Conservation (phyloP, 2,113 vertebrate species). For the Hyperopisus bebe region DNA sequence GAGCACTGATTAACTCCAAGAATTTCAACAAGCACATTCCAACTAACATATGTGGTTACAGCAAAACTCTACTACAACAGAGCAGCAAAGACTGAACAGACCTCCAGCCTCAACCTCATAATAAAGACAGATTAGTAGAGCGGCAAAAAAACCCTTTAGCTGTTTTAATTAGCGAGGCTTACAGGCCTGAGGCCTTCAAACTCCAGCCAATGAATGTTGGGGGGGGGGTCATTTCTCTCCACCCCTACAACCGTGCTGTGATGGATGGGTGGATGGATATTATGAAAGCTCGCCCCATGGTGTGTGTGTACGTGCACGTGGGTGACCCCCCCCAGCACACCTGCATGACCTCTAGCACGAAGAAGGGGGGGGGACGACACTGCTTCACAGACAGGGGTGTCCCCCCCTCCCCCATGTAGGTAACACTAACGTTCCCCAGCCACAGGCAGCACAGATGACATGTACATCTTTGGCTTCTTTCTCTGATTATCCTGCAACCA, state of each 20-base stretch:
- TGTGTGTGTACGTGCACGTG: neutral
- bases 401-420: neutral
- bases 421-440: neutral
- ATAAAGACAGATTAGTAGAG: too few relatives aligned
- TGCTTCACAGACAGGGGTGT: neutral
- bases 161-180: too few relatives aligned
- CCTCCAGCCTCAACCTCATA: too few relatives aligned
- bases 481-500: neutral
- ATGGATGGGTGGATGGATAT: neutral
- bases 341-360: neutral
- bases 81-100: neutral
- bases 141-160: too few relatives aligned
- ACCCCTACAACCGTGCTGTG: neutral
- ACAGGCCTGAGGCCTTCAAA: neutral
- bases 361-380: neutral
- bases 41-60: too few relatives aligned
- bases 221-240: neutral
- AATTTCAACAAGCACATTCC: too few relatives aligned
- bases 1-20: too few relatives aligned
- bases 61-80: neutral
- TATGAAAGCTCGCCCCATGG: neutral
- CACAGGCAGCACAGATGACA: neutral
- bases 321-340: neutral
- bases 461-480: neutral
- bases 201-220: neutral